These are phyloP conservation scores for Phasia obesa DNA, from an alignment of 2,888 invertebrate genomes.

Conservation along the genomic window DNA sequence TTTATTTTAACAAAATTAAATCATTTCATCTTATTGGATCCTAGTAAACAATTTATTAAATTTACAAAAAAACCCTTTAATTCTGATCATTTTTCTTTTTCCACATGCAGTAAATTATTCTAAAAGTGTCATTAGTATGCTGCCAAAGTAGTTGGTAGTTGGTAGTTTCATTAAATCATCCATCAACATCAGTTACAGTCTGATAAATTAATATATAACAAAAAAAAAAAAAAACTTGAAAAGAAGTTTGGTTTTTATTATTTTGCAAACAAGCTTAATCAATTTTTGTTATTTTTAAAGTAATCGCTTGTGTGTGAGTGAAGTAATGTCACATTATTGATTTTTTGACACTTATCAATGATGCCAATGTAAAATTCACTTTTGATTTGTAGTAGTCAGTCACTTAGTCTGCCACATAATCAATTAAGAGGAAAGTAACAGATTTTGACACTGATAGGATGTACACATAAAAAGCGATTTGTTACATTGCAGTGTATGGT, in stretches of 20 bases:
- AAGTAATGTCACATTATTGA: slow-evolving; percentile 61
- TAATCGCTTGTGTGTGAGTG: not conserved
- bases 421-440: slow-evolving; percentile 32
- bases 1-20: not conserved
- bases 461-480: slow-evolving; percentile 46
- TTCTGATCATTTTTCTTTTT: not conserved
- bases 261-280: slow-evolving; percentile 38
- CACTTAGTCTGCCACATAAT: slow-evolving; percentile 40
- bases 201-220: slow-evolving; percentile 39
- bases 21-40: not conserved
- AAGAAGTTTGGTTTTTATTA: slow-evolving; percentile 3
- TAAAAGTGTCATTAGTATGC: slow-evolving; percentile 54
- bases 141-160: slow-evolving; percentile 63
- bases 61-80: not conserved
- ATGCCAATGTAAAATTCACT: slow-evolving; percentile 59
- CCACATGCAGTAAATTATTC: slow-evolving; percentile 19
- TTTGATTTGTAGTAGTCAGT: slow-evolving; percentile 59
- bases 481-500: not conserved
- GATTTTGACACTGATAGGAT: slow-evolving; percentile 55
- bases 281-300: slow-evolving; percentile 16
- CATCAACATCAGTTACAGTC: slow-evolving; percentile 67
- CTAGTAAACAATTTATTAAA: not conserved
- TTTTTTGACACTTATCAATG: slow-evolving; percentile 65
- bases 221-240: not conserved
- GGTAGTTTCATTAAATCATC: slow-evolving; percentile 65